Conservation (phyloP, 1,140 invertebrate species). For the Calycopis cecrops region DNA sequence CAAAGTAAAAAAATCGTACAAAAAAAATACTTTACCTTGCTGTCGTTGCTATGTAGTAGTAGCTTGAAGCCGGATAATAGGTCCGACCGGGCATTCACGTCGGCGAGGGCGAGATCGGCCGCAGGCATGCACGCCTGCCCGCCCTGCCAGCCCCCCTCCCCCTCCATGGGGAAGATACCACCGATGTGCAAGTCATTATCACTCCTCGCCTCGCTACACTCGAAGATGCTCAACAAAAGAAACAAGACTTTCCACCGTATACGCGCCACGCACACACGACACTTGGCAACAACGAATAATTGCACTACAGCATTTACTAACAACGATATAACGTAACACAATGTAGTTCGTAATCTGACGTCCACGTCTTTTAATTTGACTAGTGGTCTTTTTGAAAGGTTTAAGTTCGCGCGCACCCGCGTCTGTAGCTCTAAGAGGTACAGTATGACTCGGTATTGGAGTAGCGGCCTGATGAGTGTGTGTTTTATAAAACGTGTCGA, state of each 20-base stretch:
- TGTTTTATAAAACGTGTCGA: constrained; percentile 48
- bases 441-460: constrained; percentile 53
- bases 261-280: constrained; percentile 41
- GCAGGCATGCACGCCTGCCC: constrained; percentile 97
- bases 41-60: constrained; percentile 96
- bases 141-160: constrained; percentile 96
- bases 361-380: constrained; percentile 70
- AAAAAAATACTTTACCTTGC: constrained; percentile 85
- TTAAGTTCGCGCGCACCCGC: constrained; percentile 51
- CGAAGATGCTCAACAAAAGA: constrained; percentile 41
- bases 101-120: constrained; percentile 94
- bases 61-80: constrained; percentile 94
- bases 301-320: constrained; percentile 69
- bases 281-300: constrained; percentile 71
- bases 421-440: constrained; percentile 34
- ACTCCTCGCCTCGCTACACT: constrained; percentile 45
- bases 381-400: constrained; percentile 69
- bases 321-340: constrained; percentile 53
- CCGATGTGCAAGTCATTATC: constrained; percentile 91
- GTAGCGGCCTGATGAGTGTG: constrained; percentile 68
- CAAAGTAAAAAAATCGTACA: too few species aligned
- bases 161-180: constrained; percentile 97
- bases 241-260: constrained; percentile 34
- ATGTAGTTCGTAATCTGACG: constrained; percentile 61
- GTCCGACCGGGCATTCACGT: constrained; percentile 94